Evolutionary conservation across 2,113 vertebrate species (phyloP).

Genomic region (Microtus ochrogaster): DNA sequence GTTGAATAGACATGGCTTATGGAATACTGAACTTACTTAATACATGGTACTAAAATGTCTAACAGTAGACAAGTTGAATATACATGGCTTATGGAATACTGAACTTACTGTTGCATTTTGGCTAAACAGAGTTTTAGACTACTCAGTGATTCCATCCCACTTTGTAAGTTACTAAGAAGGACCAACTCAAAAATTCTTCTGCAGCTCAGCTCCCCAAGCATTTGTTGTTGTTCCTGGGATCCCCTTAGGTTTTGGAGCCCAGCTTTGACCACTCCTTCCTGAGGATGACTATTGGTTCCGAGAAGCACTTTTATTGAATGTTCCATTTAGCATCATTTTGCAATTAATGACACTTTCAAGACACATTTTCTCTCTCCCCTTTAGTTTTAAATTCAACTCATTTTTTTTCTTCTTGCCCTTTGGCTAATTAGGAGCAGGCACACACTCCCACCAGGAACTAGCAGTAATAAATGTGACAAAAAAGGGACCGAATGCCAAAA

Average conservation of each 20-base stretch:
- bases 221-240: conserved; percentile 85
- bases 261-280: conserved; percentile 84
- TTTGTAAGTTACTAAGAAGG: conserved; percentile 66
- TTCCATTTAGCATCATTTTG: conserved; percentile 84
- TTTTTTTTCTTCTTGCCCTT: conserved; percentile 66
- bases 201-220: conserved; percentile 75
- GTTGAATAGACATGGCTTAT: no score
- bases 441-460: conserved; percentile 73
- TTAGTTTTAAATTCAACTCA: conserved; percentile 24
- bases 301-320: conserved; percentile 84
- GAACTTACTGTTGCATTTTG: neutral
- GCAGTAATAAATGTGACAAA: conserved; percentile 74
- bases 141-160: conserved; percentile 26
- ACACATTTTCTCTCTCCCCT: conserved; percentile 6
- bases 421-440: conserved; percentile 77
- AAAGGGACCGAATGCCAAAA: conserved; percentile 82
- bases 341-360: conserved; percentile 83
- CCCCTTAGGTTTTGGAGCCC: conserved; percentile 84
- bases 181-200: conserved; percentile 71
- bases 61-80: no score
- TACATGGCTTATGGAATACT: neutral
- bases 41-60: no score
- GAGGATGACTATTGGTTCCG: conserved; percentile 77
- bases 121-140: conserved; percentile 29
- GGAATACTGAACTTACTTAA: no score